Evolutionary conservation across 2,113 vertebrate genomes (phyloP).

Genomic region (Myrmecobius fasciatus): DNA sequence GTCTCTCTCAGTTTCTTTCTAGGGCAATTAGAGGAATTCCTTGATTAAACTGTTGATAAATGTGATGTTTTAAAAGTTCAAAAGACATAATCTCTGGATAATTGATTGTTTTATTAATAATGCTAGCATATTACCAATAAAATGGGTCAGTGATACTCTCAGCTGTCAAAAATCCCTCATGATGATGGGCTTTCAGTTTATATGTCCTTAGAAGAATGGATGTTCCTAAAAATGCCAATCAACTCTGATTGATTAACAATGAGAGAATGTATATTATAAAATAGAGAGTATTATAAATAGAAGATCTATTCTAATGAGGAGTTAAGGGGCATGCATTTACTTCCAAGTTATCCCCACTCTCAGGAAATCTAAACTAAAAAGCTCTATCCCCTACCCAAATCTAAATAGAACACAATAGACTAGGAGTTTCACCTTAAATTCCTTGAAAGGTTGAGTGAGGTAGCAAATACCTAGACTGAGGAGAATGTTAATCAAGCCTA

Average conservation of each 20-base stretch:
- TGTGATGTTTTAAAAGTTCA: not conserved
- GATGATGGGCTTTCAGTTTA: not conserved
- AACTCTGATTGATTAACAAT: not conserved
- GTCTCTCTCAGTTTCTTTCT: not conserved
- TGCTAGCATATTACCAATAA: not conserved
- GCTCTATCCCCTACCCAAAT: not conserved
- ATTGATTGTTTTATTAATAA: not conserved
- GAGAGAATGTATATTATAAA: not conserved
- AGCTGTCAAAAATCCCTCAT: not conserved
- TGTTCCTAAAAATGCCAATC: not conserved
- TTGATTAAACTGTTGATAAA: not conserved
- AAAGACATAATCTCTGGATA: not conserved
- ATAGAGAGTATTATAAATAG: no score
- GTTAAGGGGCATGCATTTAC: not conserved
- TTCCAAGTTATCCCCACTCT: not conserved
- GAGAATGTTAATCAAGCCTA: not conserved
- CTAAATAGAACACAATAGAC: not conserved
- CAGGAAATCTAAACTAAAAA: not conserved
- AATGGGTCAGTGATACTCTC: not conserved
- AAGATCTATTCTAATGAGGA: no score
- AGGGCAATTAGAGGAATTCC: not conserved
- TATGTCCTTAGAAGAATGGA: not conserved
- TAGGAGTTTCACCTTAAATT: not conserved
- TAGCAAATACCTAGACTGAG: not conserved
- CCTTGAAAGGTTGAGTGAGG: not conserved